A percentile compares a stretch with the other conserved stretches of the same genome.
These are phyloP conservation scores for Argyrosomus japonicus DNA, from an alignment of 2,113 vertebrate genomes.

Conservation along the genomic window DNA sequence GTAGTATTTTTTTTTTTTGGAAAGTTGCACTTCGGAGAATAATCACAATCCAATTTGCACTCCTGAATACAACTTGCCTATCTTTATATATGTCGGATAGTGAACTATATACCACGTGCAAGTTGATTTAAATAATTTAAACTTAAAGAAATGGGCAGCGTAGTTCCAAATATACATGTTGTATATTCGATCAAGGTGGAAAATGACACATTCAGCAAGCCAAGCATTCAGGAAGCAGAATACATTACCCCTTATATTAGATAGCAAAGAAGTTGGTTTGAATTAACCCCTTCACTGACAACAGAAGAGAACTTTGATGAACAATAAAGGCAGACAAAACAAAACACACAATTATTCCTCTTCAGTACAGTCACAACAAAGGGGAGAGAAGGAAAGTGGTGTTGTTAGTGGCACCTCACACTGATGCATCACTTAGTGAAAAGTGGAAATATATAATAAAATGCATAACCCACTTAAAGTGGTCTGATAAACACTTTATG, in stretches of 20 bases:
- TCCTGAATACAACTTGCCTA: conserved; percentile 23
- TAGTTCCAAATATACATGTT: conserved; percentile 80
- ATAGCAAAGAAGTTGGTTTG: conserved; percentile 79
- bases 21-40: conserved; percentile 31
- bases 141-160: conserved; percentile 48
- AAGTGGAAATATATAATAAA: conserved; percentile 38
- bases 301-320: conserved; percentile 78
- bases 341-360: conserved; percentile 76
- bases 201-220: conserved; percentile 78
- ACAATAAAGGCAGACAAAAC: conserved; percentile 80
- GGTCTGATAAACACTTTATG: conserved; percentile 26
- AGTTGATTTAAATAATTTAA: conserved; percentile 63
- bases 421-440: conserved; percentile 43
- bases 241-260: conserved; percentile 84
- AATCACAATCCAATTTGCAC: conserved; percentile 6
- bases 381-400: conserved; percentile 48
- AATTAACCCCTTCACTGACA: conserved; percentile 81
- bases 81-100: conserved; percentile 45
- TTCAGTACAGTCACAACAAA: conserved; percentile 53
- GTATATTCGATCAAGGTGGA: conserved; percentile 78
- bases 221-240: conserved; percentile 80
- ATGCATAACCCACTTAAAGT: conserved; percentile 23
- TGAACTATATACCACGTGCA: conserved; percentile 54
- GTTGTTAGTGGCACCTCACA: conserved; percentile 58
- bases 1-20: neutral